These are phyloP conservation scores for Clupea harengus DNA, from an alignment of 2,113 vertebrate genomes.

Conservation along the genomic window DNA sequence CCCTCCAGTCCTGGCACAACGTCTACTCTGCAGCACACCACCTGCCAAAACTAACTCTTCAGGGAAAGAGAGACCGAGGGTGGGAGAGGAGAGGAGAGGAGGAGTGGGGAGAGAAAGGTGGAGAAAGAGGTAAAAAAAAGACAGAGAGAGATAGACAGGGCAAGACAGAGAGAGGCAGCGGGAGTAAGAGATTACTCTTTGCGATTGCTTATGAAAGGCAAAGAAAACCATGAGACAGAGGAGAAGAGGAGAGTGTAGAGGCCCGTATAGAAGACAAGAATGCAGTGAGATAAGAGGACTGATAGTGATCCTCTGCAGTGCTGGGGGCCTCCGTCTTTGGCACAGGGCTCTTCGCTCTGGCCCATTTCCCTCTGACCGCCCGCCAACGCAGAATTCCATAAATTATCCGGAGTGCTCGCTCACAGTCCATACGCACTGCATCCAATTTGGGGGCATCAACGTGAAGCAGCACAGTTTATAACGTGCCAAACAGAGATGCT, in stretches of 20 bases:
- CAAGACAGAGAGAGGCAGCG: neutral
- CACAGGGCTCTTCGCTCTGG: neutral
- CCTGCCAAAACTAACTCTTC: neutral
- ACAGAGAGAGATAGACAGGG: neutral
- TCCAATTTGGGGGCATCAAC: neutral
- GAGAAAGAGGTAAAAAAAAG: neutral
- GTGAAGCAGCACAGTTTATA: neutral
- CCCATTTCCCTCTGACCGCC: neutral
- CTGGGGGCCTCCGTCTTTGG: neutral
- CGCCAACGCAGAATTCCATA: slow-evolving; percentile 3
- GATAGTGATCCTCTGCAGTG: neutral
- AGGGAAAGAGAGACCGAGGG: neutral
- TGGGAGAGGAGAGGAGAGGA: neutral
- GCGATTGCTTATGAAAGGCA: neutral
- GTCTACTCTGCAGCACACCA: neutral
- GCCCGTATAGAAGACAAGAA: neutral
- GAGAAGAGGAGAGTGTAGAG: neutral
- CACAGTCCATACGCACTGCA: neutral
- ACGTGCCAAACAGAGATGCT: neutral
- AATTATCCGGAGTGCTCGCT: neutral
- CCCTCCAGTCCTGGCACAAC: neutral
- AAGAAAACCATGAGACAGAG: neutral
- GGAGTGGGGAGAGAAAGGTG: neutral
- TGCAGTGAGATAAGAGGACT: neutral
- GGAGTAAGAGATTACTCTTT: neutral